phyloP scores from a whole-genome alignment of 1,140 invertebrate genomes.

The Arctopsyche grandis region DNA sequence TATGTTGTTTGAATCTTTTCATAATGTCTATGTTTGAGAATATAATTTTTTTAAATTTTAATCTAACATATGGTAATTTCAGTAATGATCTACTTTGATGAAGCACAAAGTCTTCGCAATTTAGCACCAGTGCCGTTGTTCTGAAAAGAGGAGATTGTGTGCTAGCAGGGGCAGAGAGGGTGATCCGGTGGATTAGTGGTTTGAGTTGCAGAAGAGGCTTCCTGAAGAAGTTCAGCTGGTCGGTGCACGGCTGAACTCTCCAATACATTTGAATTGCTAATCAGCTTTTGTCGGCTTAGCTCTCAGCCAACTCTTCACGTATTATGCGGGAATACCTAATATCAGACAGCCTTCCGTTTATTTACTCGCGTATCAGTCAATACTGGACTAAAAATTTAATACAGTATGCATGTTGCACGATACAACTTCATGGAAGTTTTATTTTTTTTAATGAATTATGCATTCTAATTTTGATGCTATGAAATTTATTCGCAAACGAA shows the following conservation, averaged over 20 bases:
- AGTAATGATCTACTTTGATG: neutral
- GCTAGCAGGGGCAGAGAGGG: neutral
- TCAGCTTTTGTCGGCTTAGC: constrained; percentile 23
- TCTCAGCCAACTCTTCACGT: neutral
- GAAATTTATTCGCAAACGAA: constrained; percentile 1
- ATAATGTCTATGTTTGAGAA: too few relatives aligned
- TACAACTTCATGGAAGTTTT: neutral
- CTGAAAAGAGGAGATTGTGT: neutral
- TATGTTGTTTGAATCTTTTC: too few relatives aligned
- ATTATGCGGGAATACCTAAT: constrained; percentile 18
- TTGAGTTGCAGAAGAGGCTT: neutral
- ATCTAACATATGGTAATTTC: too few relatives aligned
- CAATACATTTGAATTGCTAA: constrained; percentile 35
- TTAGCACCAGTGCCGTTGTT: neutral
- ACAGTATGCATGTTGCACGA: neutral
- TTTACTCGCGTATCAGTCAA: neutral
- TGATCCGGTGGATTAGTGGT: constrained; percentile 1
- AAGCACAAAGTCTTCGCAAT: neutral
- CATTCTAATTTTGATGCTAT: neutral
- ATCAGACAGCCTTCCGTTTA: neutral
- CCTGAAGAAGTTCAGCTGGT: constrained; percentile 24
- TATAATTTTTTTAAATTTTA: too few relatives aligned
- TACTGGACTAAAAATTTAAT: neutral
- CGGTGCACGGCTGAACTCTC: constrained; percentile 16
- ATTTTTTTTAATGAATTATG: neutral